These are phyloP conservation scores for Corynorhinus townsendii DNA, from an alignment of 2,113 vertebrate genomes.

Conservation along the genomic window DNA sequence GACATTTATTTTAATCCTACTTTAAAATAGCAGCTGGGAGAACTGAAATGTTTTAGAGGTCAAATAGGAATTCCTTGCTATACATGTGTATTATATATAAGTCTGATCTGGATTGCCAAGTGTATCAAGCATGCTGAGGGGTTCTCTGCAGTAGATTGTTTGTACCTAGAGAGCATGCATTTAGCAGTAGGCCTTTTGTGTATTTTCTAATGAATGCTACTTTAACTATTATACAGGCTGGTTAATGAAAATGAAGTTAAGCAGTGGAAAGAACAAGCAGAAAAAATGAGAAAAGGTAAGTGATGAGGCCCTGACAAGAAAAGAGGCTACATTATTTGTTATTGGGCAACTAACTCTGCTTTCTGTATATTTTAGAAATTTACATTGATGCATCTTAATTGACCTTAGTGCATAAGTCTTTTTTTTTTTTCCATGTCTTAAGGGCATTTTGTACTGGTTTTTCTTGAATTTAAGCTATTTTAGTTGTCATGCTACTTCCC, in stretches of 20 bases:
- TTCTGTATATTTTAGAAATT: background rate
- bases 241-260: slow-evolving; percentile 99
- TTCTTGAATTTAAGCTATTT: background rate
- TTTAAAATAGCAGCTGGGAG: background rate
- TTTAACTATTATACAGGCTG: slow-evolving; percentile 82
- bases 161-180: background rate
- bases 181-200: background rate
- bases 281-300: slow-evolving; percentile 98
- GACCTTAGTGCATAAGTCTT: background rate
- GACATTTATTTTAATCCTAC: background rate
- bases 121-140: background rate
- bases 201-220: slow-evolving; percentile 34
- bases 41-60: background rate
- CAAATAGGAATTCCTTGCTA: background rate
- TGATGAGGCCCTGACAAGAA: background rate
- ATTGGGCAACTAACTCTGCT: background rate
- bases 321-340: background rate
- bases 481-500: background rate
- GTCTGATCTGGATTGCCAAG: background rate
- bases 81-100: background rate
- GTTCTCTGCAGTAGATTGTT: background rate
- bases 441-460: background rate
- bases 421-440: background rate
- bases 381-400: background rate
- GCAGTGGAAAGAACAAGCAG: slow-evolving; percentile 99